Conservation (phyloP, 2,888 invertebrate genomes). For the Ophraella communa region DNA sequence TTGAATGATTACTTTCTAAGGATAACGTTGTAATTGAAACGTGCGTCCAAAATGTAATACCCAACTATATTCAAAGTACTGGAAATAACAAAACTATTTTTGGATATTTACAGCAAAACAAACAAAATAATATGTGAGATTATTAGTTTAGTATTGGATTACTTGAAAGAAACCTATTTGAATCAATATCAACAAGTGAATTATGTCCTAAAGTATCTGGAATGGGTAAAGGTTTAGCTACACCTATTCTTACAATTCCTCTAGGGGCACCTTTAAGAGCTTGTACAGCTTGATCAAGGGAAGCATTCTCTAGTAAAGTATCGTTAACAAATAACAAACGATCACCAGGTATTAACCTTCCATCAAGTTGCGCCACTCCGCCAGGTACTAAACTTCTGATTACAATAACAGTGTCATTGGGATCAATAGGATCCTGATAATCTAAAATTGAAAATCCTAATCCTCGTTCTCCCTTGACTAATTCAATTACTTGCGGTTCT, state of each 20-base stretch:
- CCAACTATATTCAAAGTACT: not conserved
- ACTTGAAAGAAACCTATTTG: slow-evolving; percentile 49
- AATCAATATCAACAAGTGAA: slow-evolving; percentile 55
- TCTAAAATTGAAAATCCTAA: slow-evolving; percentile 98
- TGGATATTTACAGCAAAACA: not conserved
- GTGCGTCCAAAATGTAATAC: not conserved
- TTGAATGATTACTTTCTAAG: no score
- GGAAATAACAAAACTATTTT: not conserved
- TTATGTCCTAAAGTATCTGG: slow-evolving; percentile 69
- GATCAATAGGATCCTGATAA: slow-evolving; percentile 94
- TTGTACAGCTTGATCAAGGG: slow-evolving; percentile 95
- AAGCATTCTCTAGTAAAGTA: slow-evolving; percentile 91
- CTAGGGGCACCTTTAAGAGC: slow-evolving; percentile 95
- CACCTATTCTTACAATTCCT: slow-evolving; percentile 94
- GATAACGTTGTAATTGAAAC: not conserved
- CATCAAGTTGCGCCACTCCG: slow-evolving; percentile 96
- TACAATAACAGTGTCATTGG: slow-evolving; percentile 95
- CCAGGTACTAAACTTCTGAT: slow-evolving; percentile 98
- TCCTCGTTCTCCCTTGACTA: slow-evolving; percentile 96
- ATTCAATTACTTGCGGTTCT: slow-evolving; percentile 94
- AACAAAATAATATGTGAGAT: not conserved
- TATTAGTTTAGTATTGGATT: slow-evolving; percentile 38
- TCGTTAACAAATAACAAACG: slow-evolving; percentile 94
- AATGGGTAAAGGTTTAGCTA: slow-evolving; percentile 90
- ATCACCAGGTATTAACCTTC: slow-evolving; percentile 97